phyloP scores from a whole-genome alignment of 2,113 vertebrate genomes.

The Phocoena phocoena region DNA sequence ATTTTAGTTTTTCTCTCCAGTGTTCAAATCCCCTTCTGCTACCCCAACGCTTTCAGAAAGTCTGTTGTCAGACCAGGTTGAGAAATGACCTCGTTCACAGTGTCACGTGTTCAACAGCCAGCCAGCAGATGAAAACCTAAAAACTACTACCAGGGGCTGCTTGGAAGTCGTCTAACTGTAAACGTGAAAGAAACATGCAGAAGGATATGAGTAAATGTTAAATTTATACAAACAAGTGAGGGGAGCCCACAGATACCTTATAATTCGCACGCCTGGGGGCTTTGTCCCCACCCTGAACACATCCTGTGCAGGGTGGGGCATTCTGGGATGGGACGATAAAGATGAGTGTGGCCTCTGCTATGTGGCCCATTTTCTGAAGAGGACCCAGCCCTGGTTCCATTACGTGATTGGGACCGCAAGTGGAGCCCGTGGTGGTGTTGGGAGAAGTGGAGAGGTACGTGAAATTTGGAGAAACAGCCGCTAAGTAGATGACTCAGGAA shows the following conservation, averaged over 20 bases:
- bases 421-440: rapidly evolving
- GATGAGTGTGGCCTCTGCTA: background rate
- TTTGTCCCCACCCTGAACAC: background rate
- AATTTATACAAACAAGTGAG: background rate
- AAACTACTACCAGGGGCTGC: background rate
- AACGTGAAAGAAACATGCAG: background rate
- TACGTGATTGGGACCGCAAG: background rate
- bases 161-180: background rate
- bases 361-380: background rate
- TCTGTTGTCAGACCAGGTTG: background rate
- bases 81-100: background rate
- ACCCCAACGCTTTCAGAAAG: background rate
- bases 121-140: background rate
- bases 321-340: background rate
- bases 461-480: background rate
- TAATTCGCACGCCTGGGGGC: background rate
- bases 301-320: no score
- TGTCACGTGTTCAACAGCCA: background rate
- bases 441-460: background rate
- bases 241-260: background rate
- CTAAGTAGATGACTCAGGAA: background rate
- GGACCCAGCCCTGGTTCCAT: background rate
- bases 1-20: background rate
- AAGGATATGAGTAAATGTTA: background rate
- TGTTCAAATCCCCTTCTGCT: background rate